These are phyloP conservation scores for Rousettus madagascariensis DNA, from an alignment of 2,797 vertebrate species.

Conservation along the genomic window DNA sequence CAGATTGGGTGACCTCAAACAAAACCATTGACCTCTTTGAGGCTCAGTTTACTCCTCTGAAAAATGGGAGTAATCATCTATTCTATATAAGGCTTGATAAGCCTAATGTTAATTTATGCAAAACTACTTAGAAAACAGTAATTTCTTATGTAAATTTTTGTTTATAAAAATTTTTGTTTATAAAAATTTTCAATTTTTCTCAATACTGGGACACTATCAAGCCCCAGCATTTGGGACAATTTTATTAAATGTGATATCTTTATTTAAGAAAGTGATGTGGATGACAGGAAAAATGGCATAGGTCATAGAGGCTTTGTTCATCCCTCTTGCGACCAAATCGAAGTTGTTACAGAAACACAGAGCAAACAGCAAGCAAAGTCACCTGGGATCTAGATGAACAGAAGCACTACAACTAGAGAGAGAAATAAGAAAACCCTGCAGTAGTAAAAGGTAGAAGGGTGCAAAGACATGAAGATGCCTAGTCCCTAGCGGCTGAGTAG, in stretches of 20 bases:
- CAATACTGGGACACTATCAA: background rate
- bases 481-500: no score
- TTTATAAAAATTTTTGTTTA: background rate
- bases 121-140: conserved; percentile 8
- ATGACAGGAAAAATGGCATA: no score
- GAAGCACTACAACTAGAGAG: no score
- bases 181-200: conserved; percentile 10
- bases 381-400: no score
- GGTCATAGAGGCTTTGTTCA: no score
- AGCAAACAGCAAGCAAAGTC: no score
- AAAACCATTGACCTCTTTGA: background rate
- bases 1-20: background rate
- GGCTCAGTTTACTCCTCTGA: background rate
- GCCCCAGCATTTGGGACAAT: background rate
- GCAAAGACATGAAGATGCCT: no score
- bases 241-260: conserved; percentile 15
- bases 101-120: background rate
- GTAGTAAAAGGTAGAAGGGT: no score
- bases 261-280: background rate
- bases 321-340: no score
- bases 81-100: background rate
- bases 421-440: no score
- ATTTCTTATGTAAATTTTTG: background rate
- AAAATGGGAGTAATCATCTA: background rate
- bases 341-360: no score